These are phyloP conservation scores for Paguma larvata DNA, from an alignment of 2,797 vertebrate genomes.

Conservation along the genomic window DNA sequence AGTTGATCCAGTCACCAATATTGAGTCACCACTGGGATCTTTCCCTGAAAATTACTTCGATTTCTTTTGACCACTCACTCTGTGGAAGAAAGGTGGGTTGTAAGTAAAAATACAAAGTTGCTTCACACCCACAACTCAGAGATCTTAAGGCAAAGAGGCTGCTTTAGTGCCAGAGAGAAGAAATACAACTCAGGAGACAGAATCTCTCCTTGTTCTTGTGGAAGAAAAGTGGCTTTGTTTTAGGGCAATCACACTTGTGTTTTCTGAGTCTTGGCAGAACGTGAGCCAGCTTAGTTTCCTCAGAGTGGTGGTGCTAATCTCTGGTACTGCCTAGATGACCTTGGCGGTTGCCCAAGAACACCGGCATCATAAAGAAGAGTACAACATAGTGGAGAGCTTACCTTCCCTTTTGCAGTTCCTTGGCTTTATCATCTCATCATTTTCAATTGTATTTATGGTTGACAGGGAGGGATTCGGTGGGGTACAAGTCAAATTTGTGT, in stretches of 20 bases:
- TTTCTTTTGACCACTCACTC: conserved; percentile 12
- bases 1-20: neutral
- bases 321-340: neutral
- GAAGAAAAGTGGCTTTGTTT: neutral
- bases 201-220: neutral
- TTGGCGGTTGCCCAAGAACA: neutral
- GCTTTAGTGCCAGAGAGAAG: neutral
- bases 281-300: neutral
- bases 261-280: neutral
- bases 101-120: neutral
- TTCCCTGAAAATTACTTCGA: neutral
- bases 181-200: conserved; percentile 21
- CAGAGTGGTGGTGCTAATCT: neutral
- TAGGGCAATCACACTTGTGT: neutral
- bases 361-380: neutral
- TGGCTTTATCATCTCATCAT: neutral
- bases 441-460: neutral
- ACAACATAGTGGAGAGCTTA: neutral
- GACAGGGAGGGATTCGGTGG: neutral
- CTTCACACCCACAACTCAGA: neutral
- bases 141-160: neutral
- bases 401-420: neutral
- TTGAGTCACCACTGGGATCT: neutral
- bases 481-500: neutral
- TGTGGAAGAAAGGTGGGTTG: neutral